A percentile compares a stretch with the other conserved stretches of the same genome.
These are phyloP conservation scores for Gila orcuttii DNA, from an alignment of 2,113 vertebrate genomes.

Conservation along the genomic window DNA sequence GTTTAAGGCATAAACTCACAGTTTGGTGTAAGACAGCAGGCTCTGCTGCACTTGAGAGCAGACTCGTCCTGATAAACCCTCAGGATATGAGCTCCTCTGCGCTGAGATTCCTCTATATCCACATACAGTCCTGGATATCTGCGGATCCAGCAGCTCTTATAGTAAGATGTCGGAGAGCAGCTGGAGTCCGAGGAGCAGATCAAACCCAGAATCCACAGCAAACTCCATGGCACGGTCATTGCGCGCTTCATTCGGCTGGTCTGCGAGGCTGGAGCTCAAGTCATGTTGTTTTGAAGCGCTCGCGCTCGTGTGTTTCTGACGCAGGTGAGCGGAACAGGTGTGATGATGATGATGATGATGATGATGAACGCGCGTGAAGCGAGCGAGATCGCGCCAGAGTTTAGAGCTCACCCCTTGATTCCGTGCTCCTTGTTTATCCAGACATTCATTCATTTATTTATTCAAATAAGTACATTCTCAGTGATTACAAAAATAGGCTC, in stretches of 20 bases:
- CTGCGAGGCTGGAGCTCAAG: conserved; percentile 42
- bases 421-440: neutral
- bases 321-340: conserved; percentile 29
- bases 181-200: conserved; percentile 63
- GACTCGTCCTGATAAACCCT: conserved; percentile 79
- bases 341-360: conserved; percentile 6
- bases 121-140: conserved; percentile 85
- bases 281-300: conserved; percentile 47
- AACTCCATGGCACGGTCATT: conserved; percentile 75
- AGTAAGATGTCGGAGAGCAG: conserved; percentile 85
- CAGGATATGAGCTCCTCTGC: conserved; percentile 84
- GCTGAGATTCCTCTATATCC: conserved; percentile 82
- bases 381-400: neutral
- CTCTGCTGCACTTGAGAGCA: conserved; percentile 83
- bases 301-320: conserved; percentile 25
- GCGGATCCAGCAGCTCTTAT: conserved; percentile 93
- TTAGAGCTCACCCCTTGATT: neutral
- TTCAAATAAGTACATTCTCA: neutral
- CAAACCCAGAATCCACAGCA: conserved; percentile 74
- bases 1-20: conserved; percentile 67
- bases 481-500: too few species aligned
- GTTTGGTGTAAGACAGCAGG: conserved; percentile 84
- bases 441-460: neutral
- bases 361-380: neutral
- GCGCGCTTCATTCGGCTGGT: conserved; percentile 53